These are phyloP conservation scores for Meriones unguiculatus DNA, from an alignment of 2,113 vertebrate genomes.

Conservation along the genomic window DNA sequence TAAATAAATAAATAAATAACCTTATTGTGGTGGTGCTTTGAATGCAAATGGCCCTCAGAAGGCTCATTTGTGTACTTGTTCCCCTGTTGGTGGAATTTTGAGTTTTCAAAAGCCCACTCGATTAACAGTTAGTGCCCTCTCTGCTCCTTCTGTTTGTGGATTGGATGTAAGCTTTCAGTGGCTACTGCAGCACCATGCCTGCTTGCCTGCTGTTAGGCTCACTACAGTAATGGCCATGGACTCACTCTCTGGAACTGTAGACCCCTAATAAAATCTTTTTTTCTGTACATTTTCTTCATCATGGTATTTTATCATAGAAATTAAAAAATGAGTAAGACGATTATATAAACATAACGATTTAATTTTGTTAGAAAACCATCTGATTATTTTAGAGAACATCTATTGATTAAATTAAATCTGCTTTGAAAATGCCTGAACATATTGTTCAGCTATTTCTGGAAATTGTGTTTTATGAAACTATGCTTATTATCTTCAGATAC, in stretches of 20 bases:
- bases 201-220: neutral
- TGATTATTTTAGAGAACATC: too few relatives aligned
- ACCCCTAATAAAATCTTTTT: neutral
- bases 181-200: neutral
- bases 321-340: neutral
- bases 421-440: neutral
- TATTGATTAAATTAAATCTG: neutral
- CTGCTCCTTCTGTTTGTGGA: neutral
- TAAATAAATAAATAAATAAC: too few relatives aligned
- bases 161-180: neutral
- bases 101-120: neutral
- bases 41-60: neutral
- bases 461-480: constrained; percentile 12
- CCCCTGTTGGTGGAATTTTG: neutral
- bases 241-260: neutral
- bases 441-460: neutral
- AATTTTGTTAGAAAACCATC: constrained; percentile 8
- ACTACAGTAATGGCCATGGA: neutral
- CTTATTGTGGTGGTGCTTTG: neutral
- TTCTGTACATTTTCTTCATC: neutral
- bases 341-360: neutral
- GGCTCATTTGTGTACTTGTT: neutral
- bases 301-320: neutral
- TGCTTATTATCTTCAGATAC: neutral
- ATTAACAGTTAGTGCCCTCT: neutral